Base-by-base conservation (phyloP, 2,888 invertebrate genomes). In the Rhamnusium bicolor region DNA sequence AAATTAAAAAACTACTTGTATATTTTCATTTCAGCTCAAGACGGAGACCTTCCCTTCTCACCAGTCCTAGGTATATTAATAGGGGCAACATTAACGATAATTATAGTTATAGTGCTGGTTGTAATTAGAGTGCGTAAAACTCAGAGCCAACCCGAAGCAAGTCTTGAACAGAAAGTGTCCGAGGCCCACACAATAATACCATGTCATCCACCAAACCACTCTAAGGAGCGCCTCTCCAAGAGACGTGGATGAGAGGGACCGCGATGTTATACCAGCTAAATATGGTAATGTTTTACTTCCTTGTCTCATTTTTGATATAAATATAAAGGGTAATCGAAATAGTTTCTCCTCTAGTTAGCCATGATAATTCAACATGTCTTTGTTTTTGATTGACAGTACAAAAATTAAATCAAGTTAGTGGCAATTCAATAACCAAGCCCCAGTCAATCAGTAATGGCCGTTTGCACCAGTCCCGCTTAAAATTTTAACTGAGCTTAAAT, bases 231-330 rank as follows among this genome's bases (percentile, higher is more conserved):
- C 85, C 19, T 87, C 87, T 14, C 87, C 87, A 51, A 84, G 88
- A 74, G 89, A 89, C 62, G 79, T 83, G 10, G 91, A 92, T 81
- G 92, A 92, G 83, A 90, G 90, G 81, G 94, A 94, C 88, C 94
- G 94, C 16, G 94, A 94, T 87, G 92, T 94, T 74, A 94, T 94
- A 86, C 94, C 94, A 76, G 93, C 93, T 75, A 93, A 93, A 90
- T 93, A 92, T 82, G 93, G 93, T 93, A 89, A 89, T 40, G 16
- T 60, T 54, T 54, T 54, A 27, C 12, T 54, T 27, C 5, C 27
- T 24, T 54, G n/a, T 54, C 24, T 54, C n/a, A 2, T 8, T 27
- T n/a, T 2, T 12, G 12, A 54, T 54, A 54, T 54, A 12, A 54
- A 54, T 54, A 24, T 54, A n/a, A n/a, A n/a, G n/a, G n/a, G n/a